phyloP scores from a whole-genome alignment of 2,113 vertebrate species.

The Fulica atra region DNA sequence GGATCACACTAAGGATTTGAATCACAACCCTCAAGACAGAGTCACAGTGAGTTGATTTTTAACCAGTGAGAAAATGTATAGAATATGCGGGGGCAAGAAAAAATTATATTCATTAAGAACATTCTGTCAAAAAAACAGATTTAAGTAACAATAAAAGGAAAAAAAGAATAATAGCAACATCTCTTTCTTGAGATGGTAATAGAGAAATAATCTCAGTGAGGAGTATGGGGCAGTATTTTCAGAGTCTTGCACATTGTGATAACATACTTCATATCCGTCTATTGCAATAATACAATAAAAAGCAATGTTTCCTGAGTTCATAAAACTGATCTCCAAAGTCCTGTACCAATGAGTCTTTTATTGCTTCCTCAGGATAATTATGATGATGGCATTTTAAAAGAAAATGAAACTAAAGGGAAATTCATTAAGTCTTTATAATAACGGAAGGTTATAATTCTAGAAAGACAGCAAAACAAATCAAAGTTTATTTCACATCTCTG shows the following conservation, averaged over 20 bases:
- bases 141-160: background rate
- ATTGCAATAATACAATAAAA: background rate
- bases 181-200: background rate
- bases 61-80: background rate
- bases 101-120: background rate
- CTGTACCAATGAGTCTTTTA: background rate
- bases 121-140: background rate
- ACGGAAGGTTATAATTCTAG: background rate
- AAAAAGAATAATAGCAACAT: background rate
- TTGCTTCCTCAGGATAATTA: background rate
- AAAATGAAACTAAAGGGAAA: background rate
- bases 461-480: background rate
- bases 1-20: background rate
- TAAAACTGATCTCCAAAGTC: background rate
- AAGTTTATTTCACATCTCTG: background rate
- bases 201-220: background rate
- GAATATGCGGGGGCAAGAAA: background rate
- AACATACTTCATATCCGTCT: background rate
- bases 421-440: background rate
- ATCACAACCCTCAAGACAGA: background rate
- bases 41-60: background rate
- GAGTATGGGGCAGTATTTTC: background rate
- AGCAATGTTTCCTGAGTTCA: background rate
- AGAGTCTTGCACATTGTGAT: background rate
- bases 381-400: background rate